Conservation (phyloP, 2,797 vertebrate species). For the Strix occidentalis region DNA sequence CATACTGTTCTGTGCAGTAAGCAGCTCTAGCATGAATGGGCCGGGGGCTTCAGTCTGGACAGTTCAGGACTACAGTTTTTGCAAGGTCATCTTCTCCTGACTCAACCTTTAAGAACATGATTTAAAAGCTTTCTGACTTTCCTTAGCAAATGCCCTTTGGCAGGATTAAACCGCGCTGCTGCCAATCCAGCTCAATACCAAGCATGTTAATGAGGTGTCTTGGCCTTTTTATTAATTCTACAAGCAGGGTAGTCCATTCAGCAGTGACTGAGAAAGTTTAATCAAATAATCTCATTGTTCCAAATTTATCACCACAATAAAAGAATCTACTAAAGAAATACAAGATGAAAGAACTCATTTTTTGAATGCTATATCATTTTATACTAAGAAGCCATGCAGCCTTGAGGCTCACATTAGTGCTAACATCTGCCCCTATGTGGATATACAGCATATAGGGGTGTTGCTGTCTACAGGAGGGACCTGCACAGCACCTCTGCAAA, state of each 20-base stretch:
- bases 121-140: conserved; percentile 48
- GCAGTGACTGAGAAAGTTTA: conserved; percentile 29
- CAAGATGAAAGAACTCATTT: background rate
- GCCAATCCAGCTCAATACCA: conserved; percentile 33
- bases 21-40: background rate
- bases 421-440: background rate
- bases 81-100: conserved; percentile 30
- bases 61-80: background rate
- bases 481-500: background rate
- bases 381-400: background rate
- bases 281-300: conserved; percentile 59
- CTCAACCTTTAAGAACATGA: conserved; percentile 26
- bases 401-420: background rate
- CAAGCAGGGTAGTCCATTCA: conserved; percentile 47
- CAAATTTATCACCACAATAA: conserved; percentile 39
- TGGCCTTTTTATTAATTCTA: conserved; percentile 62
- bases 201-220: conserved; percentile 47
- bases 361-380: background rate
- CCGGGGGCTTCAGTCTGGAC: background rate
- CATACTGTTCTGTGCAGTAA: background rate
- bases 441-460: background rate
- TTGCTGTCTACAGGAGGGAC: background rate
- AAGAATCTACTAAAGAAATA: conserved; percentile 27
- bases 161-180: background rate
- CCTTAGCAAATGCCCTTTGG: conserved; percentile 15